phyloP scores from a whole-genome alignment of 2,113 vertebrate species.

The Bothrops jararaca region DNA sequence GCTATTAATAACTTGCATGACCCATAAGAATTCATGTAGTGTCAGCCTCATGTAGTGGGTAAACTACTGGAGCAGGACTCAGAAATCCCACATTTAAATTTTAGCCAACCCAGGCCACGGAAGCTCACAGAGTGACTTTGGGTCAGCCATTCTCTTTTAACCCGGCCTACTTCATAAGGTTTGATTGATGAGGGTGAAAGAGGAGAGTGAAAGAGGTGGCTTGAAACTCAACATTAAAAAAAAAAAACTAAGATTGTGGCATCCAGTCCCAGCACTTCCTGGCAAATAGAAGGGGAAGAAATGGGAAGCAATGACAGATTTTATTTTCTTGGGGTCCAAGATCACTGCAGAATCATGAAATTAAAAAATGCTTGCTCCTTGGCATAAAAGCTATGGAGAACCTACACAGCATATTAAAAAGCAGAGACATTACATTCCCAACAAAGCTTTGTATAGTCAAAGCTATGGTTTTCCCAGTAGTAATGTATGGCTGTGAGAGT shows the following conservation, averaged over 20 bases:
- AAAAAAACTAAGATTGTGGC: not conserved
- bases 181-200: not conserved
- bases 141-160: not conserved
- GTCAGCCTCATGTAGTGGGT: not conserved
- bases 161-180: not conserved
- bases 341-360: not conserved
- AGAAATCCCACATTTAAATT: not conserved
- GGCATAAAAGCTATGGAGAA: not conserved
- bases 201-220: not conserved
- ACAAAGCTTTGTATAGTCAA: not conserved
- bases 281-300: not conserved
- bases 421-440: not conserved
- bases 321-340: not conserved
- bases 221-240: not conserved
- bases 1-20: not conserved
- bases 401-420: not conserved
- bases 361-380: not conserved
- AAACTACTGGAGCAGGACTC: not conserved
- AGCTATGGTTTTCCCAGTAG: not conserved
- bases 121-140: not conserved
- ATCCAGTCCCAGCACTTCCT: not conserved
- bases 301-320: not conserved
- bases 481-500: not conserved
- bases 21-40: not conserved
- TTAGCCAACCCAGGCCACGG: not conserved